phyloP scores from a whole-genome alignment of 2,113 vertebrate species.

The Lonchura striata region DNA sequence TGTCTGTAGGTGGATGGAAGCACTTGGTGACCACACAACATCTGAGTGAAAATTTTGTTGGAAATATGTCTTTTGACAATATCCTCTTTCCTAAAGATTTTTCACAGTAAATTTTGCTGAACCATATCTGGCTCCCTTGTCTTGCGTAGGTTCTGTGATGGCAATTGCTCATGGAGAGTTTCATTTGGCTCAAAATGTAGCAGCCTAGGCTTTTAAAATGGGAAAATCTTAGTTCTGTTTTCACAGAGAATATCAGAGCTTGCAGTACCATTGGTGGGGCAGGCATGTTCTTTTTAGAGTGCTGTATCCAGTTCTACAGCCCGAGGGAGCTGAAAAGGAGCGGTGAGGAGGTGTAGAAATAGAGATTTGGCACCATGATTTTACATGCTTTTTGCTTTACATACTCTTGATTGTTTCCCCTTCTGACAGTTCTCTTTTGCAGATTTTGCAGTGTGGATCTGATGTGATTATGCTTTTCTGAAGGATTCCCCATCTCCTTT shows the following conservation, averaged over 20 bases:
- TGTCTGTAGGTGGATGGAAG: neutral
- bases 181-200: constrained; percentile 13
- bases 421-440: neutral
- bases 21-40: neutral
- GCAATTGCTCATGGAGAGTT: neutral
- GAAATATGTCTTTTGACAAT: neutral
- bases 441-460: neutral
- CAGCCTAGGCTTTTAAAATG: neutral
- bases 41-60: neutral
- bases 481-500: constrained; percentile 8
- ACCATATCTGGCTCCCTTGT: neutral
- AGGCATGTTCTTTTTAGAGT: neutral
- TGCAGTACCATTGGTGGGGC: neutral
- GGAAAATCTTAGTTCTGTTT: constrained; percentile 15
- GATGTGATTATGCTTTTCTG: neutral
- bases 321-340: neutral
- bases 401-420: neutral
- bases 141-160: constrained; percentile 18
- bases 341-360: neutral
- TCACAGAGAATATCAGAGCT: neutral
- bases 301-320: neutral
- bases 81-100: neutral
- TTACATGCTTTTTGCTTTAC: constrained; percentile 4
- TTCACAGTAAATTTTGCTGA: constrained; percentile 1
- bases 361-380: neutral